Percentiles rank a stretch among this genome's conserved stretches.
Conservation (phyloP, 2,888 invertebrate species). For the Dryomyza anilis region DNA sequence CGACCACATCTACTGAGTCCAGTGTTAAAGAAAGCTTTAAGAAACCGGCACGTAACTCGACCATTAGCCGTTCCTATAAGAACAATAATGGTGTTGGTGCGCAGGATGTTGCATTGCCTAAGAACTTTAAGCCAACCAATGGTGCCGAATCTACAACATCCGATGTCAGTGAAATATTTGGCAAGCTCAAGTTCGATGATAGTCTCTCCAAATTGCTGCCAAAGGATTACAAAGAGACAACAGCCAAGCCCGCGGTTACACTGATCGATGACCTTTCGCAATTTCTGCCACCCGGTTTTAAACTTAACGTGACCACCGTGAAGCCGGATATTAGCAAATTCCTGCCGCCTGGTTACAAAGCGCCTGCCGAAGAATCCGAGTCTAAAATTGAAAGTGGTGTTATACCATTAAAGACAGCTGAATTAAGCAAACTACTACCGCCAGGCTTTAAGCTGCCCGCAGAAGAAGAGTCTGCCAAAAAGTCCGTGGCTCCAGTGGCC, state of each 20-base stretch:
- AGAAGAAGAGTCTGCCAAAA: slow-evolving; percentile 38
- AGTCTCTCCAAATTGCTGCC: slow-evolving; percentile 61
- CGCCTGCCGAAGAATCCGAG: slow-evolving; percentile 36
- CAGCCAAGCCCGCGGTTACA: slow-evolving; percentile 59
- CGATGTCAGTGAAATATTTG: slow-evolving; percentile 50
- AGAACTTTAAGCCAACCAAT: slow-evolving; percentile 65
- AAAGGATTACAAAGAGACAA: slow-evolving; percentile 63
- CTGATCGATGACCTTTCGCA: slow-evolving; percentile 68
- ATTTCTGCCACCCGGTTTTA: slow-evolving; percentile 68
- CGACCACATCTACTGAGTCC: slow-evolving; percentile 61
- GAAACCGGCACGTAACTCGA: slow-evolving; percentile 55
- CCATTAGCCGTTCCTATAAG: slow-evolving; percentile 64
- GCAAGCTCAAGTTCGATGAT: slow-evolving; percentile 56
- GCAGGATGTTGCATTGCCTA: slow-evolving; percentile 66
- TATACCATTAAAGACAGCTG: slow-evolving; percentile 60
- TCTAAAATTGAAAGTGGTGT: slow-evolving; percentile 32
- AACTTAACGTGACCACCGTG: slow-evolving; percentile 50
- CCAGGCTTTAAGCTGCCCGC: slow-evolving; percentile 66
- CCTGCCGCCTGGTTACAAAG: slow-evolving; percentile 72
- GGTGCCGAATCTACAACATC: slow-evolving; percentile 27
- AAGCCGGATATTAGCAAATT: slow-evolving; percentile 65
- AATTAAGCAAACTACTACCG: slow-evolving; percentile 69
- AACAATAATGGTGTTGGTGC: slow-evolving; percentile 65
- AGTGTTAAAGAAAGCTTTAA: slow-evolving; percentile 35
- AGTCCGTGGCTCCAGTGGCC: slow-evolving; percentile 29